Evolutionary conservation across 2,888 invertebrate genomes (phyloP).

Genomic region (Diogma glabrata): DNA sequence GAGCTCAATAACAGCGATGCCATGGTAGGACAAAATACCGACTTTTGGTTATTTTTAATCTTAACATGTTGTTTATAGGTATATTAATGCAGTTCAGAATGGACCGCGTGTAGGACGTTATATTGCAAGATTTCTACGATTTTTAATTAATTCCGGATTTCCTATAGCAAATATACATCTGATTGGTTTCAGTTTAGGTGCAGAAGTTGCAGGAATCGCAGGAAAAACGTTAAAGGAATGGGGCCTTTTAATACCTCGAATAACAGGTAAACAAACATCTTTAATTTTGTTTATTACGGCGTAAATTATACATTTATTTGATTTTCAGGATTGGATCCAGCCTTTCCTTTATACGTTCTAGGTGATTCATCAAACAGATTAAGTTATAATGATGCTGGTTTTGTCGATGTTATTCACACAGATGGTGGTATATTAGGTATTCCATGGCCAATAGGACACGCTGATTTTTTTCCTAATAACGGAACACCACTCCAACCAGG

Average conservation of each 20-base stretch:
- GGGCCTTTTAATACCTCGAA: slow-evolving; percentile 42
- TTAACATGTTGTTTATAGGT: no score
- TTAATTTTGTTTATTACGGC: no score
- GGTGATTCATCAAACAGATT: slow-evolving; percentile 50
- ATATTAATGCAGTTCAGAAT: slow-evolving; percentile 59
- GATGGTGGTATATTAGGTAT: slow-evolving; percentile 61
- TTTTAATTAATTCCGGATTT: slow-evolving; percentile 48
- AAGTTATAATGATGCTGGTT: slow-evolving; percentile 51
- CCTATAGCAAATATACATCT: slow-evolving; percentile 53
- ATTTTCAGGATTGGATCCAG: slow-evolving; percentile 79
- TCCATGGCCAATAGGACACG: slow-evolving; percentile 54
- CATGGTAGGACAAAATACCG: no score
- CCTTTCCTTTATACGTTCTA: slow-evolving; percentile 61
- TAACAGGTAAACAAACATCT: no score
- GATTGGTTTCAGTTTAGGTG: slow-evolving; percentile 57
- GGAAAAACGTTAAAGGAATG: slow-evolving; percentile 52
- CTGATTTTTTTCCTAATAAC: slow-evolving; percentile 62
- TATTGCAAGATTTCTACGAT: slow-evolving; percentile 53
- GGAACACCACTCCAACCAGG: slow-evolving; percentile 60
- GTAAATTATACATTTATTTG: no score
- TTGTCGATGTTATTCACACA: slow-evolving; percentile 64
- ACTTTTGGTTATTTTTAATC: no score
- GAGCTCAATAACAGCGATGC: slow-evolving; percentile 59
- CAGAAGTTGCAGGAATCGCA: slow-evolving; percentile 65
- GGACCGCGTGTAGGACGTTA: slow-evolving; percentile 52